Base-by-base conservation (phyloP, 2,797 vertebrate genomes). In the Sciaenops ocellatus region DNA sequence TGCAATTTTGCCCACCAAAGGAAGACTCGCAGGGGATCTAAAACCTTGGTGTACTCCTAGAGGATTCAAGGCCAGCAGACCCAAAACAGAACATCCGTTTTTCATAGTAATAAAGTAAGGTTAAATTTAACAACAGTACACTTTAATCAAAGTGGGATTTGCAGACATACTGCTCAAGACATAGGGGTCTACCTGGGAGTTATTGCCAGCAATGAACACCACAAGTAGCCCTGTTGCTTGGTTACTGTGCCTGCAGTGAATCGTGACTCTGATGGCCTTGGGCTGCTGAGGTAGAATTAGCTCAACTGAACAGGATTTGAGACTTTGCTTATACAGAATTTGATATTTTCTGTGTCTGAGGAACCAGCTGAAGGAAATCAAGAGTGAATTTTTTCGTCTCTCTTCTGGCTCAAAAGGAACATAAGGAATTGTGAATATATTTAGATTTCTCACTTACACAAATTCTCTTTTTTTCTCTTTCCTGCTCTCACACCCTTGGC, bases 101-200 rank as follows among this genome's bases (percentile, higher is more conserved):
- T 69, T 80, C 51, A 73, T 71, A 65, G 83, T 51, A 79, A 64
- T 11, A 59, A 38, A 69, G 47, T 60, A 57, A 22, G 75, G 70
- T 85, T 83, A 84, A 82, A 89, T 87, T 79, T 79, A 85, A 85
- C 72, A 81, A 79, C 28, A 41, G 44, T 66, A 47, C 60, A 83
- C 75, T 90, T 90, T 85, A 89, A 94, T 93, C 88, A 94, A 92
- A 91, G 78, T 63, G 61, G 86, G 86, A 89, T 89, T 90, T 90
- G 52, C 61, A 83, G 72, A 73, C 54, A 72, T 61, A 34, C 67
- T 67, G 62, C 71, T 69, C n/a, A 56, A 85, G 63, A 73, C 60
- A 57, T 55, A 55, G 47, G 48, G 69, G 77, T 79, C 80, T 90
- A 87, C 79, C 71, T 76, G 73, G 22, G 69, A 82, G 83, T 85